Evolutionary conservation across 2,113 vertebrate species (phyloP).

Genomic region (Eptesicus fuscus): DNA sequence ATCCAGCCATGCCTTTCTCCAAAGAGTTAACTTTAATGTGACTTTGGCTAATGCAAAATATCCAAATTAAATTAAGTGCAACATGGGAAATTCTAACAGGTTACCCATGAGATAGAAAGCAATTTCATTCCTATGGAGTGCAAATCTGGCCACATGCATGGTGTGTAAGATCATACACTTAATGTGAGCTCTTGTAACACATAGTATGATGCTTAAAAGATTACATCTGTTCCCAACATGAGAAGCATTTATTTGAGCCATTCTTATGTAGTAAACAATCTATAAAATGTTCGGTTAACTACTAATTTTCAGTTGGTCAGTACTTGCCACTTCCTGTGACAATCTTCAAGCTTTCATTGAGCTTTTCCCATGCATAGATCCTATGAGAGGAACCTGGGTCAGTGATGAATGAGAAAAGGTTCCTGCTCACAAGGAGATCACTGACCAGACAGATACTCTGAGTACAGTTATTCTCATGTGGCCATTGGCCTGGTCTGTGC

Average conservation of each 20-base stretch:
- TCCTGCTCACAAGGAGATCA: not conserved
- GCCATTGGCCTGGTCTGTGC: not conserved
- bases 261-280: not conserved
- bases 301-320: not conserved
- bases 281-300: not conserved
- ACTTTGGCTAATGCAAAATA: not conserved
- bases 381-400: not conserved
- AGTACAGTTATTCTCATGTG: rapidly evolving
- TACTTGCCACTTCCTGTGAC: not conserved
- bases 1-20: not conserved
- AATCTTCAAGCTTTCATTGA: not conserved
- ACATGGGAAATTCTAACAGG: not conserved
- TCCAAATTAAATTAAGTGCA: constrained; percentile 9
- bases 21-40: not conserved
- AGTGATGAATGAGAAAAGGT: not conserved
- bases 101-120: not conserved
- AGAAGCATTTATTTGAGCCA: not conserved
- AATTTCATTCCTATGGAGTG: not conserved
- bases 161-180: not conserved
- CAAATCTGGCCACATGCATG: not conserved
- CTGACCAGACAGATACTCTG: rapidly evolving
- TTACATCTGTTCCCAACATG: not conserved
- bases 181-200: not conserved
- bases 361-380: not conserved
- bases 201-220: not conserved